A percentile compares a stretch with the other conserved stretches of the same genome.
Evolutionary conservation across 2,888 invertebrate species (phyloP).

Genomic region (Rhaphigaster nebulosa): DNA sequence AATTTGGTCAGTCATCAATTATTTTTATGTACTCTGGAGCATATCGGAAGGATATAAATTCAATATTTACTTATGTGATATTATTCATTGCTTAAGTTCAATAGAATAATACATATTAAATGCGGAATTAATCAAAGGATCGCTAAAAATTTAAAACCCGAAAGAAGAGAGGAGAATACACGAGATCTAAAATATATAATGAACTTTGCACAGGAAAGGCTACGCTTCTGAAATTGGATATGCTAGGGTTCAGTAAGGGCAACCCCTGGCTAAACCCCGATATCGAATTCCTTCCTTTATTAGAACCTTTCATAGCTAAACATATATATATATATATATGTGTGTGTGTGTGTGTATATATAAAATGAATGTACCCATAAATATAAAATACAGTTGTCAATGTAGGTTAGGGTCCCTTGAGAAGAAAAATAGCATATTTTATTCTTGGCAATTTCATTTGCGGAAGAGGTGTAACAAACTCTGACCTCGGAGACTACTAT

Average conservation of each 20-base stretch:
- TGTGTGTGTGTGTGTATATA: neutral
- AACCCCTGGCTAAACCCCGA: neutral
- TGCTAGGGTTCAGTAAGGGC: neutral
- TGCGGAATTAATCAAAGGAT: neutral
- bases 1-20: too few species aligned
- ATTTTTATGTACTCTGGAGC: too few species aligned
- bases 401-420: too few species aligned
- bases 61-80: too few species aligned
- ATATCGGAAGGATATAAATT: too few species aligned
- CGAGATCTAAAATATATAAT: neutral
- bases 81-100: too few species aligned
- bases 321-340: neutral
- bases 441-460: too few species aligned
- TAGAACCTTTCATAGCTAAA: neutral
- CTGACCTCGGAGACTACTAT: too few species aligned
- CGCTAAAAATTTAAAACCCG: neutral
- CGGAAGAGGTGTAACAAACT: too few species aligned
- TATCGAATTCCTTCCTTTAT: conserved; percentile 1
- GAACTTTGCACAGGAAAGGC: neutral
- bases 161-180: neutral
- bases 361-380: neutral
- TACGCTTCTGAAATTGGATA: conserved; percentile 19
- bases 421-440: too few species aligned
- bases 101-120: neutral
- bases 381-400: too few species aligned